phyloP scores from a whole-genome alignment of 1,140 invertebrate genomes.

The Plectrocnemia conspersa region DNA sequence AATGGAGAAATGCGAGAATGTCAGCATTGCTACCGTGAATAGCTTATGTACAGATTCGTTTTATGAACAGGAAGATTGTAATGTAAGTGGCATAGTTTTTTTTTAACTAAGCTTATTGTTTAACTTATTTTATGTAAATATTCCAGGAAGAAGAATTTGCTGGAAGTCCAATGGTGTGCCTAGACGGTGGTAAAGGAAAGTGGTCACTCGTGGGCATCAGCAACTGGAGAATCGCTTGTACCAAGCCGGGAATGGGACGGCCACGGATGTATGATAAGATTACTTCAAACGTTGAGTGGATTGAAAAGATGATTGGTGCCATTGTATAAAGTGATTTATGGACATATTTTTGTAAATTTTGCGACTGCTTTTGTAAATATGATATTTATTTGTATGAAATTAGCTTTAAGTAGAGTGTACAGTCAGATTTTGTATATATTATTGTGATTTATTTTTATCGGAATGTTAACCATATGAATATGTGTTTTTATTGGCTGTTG shows the following conservation, averaged over 20 bases:
- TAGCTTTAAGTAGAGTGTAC: neutral
- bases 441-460: neutral
- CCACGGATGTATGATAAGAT: conserved; percentile 79
- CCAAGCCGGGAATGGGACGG: conserved; percentile 62
- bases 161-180: conserved; percentile 77
- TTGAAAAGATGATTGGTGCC: conserved; percentile 60
- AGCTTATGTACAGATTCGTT: conserved; percentile 77
- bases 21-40: conserved; percentile 75
- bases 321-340: conserved; percentile 24
- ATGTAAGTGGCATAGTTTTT: conserved; percentile 55
- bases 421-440: neutral
- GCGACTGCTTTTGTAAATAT: too few species aligned
- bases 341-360: neutral
- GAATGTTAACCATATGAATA: neutral
- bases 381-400: too few species aligned
- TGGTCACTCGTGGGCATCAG: conserved; percentile 73
- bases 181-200: conserved; percentile 56
- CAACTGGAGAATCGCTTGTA: conserved; percentile 77
- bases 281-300: conserved; percentile 75
- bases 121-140: neutral
- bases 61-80: conserved; percentile 73
- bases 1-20: conserved; percentile 77
- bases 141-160: conserved; percentile 77
- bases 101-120: too few species aligned
- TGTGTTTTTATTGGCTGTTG: too few species aligned